Evolutionary conservation across 2,888 invertebrate genomes (phyloP), one percentile per base, ranked within the genome.

Genomic region (Oxyteleia sp.): DNA sequence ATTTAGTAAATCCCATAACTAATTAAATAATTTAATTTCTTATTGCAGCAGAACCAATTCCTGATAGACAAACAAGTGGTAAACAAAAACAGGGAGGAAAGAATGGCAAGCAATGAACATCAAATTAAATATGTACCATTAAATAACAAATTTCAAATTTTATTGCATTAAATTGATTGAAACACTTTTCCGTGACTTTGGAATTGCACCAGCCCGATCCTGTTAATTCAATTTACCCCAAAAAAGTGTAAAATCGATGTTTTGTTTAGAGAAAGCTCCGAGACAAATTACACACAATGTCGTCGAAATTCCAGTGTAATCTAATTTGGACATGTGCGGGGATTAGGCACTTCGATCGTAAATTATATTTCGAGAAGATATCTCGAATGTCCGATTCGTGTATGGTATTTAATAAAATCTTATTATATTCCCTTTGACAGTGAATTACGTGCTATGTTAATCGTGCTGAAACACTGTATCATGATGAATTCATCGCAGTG

Each of bases 401-500:
- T 61, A 80, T 55, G 49, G 76, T 69, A 66, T 75, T 80, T 81
- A 80, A 72, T 47, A 53, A 63, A 81, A 81, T 84, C 81, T 84
- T 84, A 84, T 84, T 84, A 84, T 81, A 81, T 81, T 84, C 68
- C 66, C 81, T 84, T 84, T 84, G 81, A 84, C 81, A 81, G 81
- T 68, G 84, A 81, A 84, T 78, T 81, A 81, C 81, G 81, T 81
- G 80, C 53, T 49, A 81, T 81, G 81, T 84, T 83, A 78, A 84
- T 78, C 80, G 79, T 59, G 80, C 75, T 85, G 84, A 82, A 81
- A 84, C 81, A 81, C 66, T 85, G 79, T 87, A 88, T 88, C 88
- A 84, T 85, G 87, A 89, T 89, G 82, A 83, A 84, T 80, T 74
- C 87, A 84, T 81, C 85, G 87, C 89, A 82, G 85, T 87, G 88